Conservation (phyloP, 2,113 vertebrate species). For the Erythrolamprus reginae region DNA sequence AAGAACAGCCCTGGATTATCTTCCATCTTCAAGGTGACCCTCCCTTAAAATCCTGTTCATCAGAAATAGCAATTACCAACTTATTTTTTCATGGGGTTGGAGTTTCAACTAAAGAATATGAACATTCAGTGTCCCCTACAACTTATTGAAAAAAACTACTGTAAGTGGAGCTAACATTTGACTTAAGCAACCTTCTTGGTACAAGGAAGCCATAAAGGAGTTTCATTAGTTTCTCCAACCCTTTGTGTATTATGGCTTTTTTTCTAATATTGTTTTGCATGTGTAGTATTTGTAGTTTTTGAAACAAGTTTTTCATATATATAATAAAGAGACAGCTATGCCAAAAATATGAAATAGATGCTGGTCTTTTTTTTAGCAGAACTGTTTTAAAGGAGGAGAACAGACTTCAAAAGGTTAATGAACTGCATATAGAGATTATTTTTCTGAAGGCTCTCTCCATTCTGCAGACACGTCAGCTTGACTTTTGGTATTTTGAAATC, state of each 20-base stretch:
- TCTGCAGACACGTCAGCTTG: constrained; percentile 19
- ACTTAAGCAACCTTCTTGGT: background rate
- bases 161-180: background rate
- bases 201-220: background rate
- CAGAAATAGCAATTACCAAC: background rate
- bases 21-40: background rate
- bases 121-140: background rate
- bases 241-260: background rate
- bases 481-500: constrained; percentile 44
- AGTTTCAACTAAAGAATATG: background rate
- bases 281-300: background rate
- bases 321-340: background rate
- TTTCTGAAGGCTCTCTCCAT: constrained; percentile 32
- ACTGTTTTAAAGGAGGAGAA: constrained; percentile 10
- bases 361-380: background rate
- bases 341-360: background rate
- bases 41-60: background rate
- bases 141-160: background rate
- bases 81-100: background rate
- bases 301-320: background rate
- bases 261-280: background rate
- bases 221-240: background rate
- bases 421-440: constrained; percentile 25
- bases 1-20: background rate
- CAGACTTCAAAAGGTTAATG: constrained; percentile 40